Evolutionary conservation across 1,140 invertebrate genomes (phyloP).

Genomic region (Lepidurus apus): DNA sequence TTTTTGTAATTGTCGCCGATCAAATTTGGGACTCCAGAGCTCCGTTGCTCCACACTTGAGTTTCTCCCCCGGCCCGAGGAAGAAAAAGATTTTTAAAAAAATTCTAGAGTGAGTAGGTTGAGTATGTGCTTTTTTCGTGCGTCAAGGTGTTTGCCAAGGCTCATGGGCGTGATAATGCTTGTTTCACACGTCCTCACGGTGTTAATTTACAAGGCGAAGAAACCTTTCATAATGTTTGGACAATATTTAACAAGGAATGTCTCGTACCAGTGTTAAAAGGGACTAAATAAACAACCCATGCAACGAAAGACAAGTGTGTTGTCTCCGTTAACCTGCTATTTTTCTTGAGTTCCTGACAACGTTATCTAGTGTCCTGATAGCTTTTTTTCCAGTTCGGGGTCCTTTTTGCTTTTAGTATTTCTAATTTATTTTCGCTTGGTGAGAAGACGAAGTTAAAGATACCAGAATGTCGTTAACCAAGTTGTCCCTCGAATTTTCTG

Average conservation of each 20-base stretch:
- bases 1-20: neutral
- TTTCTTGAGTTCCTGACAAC: too few relatives aligned
- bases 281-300: neutral
- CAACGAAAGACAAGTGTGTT: too few relatives aligned
- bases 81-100: neutral
- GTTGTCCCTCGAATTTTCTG: too few relatives aligned
- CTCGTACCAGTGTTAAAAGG: constrained; percentile 4
- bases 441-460: too few relatives aligned
- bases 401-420: too few relatives aligned
- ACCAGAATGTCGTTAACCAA: too few relatives aligned
- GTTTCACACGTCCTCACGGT: neutral
- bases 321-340: too few relatives aligned
- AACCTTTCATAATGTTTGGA: constrained; percentile 6
- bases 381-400: too few relatives aligned
- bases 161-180: neutral
- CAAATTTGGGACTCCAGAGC: neutral
- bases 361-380: too few relatives aligned
- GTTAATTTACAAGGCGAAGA: neutral
- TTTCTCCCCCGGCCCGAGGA: neutral
- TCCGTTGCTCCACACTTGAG: neutral
- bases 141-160: constrained; percentile 1
- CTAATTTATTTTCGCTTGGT: too few relatives aligned
- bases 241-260: neutral
- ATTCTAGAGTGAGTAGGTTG: neutral
- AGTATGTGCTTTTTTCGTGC: neutral